These are phyloP conservation scores for Ptychadena robeensis DNA, from an alignment of 2,797 vertebrate species.

Conservation along the genomic window DNA sequence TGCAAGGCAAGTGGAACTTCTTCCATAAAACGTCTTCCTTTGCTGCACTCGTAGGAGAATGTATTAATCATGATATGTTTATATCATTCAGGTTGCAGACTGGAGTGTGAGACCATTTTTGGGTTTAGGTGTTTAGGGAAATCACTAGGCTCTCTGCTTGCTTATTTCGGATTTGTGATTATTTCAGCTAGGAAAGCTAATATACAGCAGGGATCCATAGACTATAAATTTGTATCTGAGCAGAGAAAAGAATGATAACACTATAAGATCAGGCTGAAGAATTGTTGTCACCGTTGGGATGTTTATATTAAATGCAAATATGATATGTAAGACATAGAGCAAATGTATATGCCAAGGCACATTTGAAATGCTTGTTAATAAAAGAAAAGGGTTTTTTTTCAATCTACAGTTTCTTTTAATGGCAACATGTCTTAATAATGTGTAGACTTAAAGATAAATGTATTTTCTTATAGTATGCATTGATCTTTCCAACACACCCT, in stretches of 20 bases:
- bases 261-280: constrained; percentile 19
- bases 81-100: constrained; percentile 20
- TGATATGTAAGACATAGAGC: constrained; percentile 34
- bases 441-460: too few relatives aligned
- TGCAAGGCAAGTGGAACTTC: constrained; percentile 17
- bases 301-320: constrained; percentile 45
- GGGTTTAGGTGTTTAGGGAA: constrained; percentile 43
- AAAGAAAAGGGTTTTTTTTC: not conserved
- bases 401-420: not conserved
- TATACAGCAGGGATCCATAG: constrained; percentile 38
- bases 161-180: constrained; percentile 3
- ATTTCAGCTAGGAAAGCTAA: constrained; percentile 21
- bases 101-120: constrained; percentile 10
- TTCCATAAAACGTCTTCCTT: not conserved
- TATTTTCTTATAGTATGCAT: too few relatives aligned
- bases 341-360: constrained; percentile 30
- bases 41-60: not conserved
- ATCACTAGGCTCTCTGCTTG: constrained; percentile 27
- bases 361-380: constrained; percentile 6
- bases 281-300: constrained; percentile 7
- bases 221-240: constrained; percentile 8
- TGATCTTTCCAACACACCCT: too few relatives aligned
- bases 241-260: not conserved
- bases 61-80: constrained; percentile 34
- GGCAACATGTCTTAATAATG: too few relatives aligned